phyloP scores from a whole-genome alignment of 2,888 invertebrate genomes.

The Dorcus parallelipipedus region DNA sequence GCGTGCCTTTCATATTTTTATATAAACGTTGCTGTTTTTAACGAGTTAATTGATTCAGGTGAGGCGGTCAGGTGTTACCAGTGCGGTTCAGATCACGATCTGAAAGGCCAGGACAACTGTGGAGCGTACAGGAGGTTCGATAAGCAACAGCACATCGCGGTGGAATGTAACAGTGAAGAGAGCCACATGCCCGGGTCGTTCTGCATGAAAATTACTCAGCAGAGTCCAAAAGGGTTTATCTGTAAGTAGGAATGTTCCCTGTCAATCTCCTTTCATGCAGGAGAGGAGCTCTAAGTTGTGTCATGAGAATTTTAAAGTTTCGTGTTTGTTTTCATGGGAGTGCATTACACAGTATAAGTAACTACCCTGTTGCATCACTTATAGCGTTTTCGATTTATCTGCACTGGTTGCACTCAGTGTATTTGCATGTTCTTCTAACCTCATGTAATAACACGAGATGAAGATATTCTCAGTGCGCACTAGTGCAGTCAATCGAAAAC shows the following conservation, averaged over 20 bases:
- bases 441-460: no score
- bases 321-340: no score
- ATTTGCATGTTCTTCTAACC: no score
- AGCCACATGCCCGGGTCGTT: slow-evolving; percentile 93
- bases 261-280: background rate
- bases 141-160: slow-evolving; percentile 77
- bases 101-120: slow-evolving; percentile 78
- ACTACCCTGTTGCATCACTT: no score
- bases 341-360: no score
- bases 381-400: no score
- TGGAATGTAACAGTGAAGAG: slow-evolving; percentile 93
- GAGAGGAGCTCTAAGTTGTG: background rate
- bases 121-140: slow-evolving; percentile 88
- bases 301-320: background rate
- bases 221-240: slow-evolving; percentile 90
- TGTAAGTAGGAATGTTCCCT: slow-evolving; percentile 63
- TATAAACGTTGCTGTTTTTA: no score
- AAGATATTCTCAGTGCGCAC: no score
- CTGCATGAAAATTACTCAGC: slow-evolving; percentile 92
- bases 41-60: slow-evolving; percentile 44
- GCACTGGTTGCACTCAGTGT: no score
- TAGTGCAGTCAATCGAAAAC: no score
- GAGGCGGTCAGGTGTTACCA: slow-evolving; percentile 86
- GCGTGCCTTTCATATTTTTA: no score
- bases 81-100: slow-evolving; percentile 84